Evolutionary conservation across 92 coral and sea anemone species (phyloP).

Genomic region (Phenganax subtilis): DNA sequence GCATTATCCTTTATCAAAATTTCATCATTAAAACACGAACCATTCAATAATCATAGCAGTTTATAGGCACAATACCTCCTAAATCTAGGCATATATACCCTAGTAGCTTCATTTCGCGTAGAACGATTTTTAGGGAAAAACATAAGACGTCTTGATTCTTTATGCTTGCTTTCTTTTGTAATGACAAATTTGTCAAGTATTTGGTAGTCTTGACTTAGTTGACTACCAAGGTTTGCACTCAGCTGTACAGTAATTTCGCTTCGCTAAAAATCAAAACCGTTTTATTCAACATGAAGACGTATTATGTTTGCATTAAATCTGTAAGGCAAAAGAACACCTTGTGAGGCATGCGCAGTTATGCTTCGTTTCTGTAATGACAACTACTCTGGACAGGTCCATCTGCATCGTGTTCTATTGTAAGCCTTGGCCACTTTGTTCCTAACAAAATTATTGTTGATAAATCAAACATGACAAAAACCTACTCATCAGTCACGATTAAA

Average conservation of each 20-base stretch:
- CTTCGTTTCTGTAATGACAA: not conserved
- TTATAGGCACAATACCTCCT: not conserved
- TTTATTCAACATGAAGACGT: too few relatives aligned
- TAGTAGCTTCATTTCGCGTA: not conserved
- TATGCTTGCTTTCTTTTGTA: too few relatives aligned
- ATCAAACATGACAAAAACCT: not conserved
- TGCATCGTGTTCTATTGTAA: slow-evolving; percentile 12
- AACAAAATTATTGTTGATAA: not conserved
- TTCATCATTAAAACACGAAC: slow-evolving; percentile 30
- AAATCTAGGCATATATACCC: not conserved
- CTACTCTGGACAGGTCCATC: slow-evolving; percentile 2
- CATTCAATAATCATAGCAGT: not conserved
- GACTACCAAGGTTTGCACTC: not conserved
- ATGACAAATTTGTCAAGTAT: too few relatives aligned
- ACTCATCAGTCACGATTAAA: not conserved
- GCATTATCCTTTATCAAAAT: slow-evolving; percentile 6
- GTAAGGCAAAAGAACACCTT: not conserved
- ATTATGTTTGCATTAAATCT: not conserved
- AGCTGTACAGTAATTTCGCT: not conserved
- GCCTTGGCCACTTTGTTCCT: slow-evolving; percentile 29
- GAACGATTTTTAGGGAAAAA: not conserved
- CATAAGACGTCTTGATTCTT: not conserved
- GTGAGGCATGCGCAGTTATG: not conserved
- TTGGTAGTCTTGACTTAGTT: not conserved
- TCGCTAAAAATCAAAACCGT: too few relatives aligned